Evolutionary conservation across 2,113 vertebrate genomes (phyloP).

Genomic region (Oxyura jamaicensis): DNA sequence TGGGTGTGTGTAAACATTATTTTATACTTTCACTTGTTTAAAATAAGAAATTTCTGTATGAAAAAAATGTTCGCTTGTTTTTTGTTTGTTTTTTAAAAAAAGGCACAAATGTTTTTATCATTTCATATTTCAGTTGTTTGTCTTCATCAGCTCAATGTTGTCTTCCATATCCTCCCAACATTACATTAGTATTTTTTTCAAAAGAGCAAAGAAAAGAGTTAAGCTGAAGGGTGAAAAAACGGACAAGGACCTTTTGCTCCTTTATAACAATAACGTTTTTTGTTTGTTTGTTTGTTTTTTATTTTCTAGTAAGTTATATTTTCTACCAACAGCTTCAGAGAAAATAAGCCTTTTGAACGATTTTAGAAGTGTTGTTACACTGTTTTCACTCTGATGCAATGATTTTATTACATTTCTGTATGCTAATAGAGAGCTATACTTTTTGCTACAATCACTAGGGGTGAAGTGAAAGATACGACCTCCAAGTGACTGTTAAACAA

Average conservation of each 20-base stretch:
- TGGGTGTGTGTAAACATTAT: not conserved
- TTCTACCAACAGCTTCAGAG: not conserved
- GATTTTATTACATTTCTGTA: not conserved
- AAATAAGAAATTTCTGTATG: not conserved
- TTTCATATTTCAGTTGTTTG: not conserved
- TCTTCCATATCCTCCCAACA: not conserved
- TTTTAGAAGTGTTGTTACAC: not conserved
- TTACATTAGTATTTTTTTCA: not conserved
- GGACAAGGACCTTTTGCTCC: not conserved
- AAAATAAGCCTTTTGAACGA: not conserved
- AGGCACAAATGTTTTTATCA: not conserved
- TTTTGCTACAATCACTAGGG: not conserved
- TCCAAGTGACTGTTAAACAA: not conserved
- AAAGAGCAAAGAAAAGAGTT: not conserved
- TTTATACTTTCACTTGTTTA: not conserved
- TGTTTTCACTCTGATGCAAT: not conserved
- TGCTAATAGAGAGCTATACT: not conserved
- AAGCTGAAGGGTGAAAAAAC: not conserved
- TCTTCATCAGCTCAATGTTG: not conserved
- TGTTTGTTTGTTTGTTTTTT: not conserved
- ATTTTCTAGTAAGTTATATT: not conserved
- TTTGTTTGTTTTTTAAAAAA: not conserved
- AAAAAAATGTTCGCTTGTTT: too few species aligned
- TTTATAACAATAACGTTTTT: not conserved
- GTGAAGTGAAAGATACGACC: not conserved